Base-by-base conservation (phyloP, 2,797 vertebrate genomes). In the Pteropus rufus region DNA sequence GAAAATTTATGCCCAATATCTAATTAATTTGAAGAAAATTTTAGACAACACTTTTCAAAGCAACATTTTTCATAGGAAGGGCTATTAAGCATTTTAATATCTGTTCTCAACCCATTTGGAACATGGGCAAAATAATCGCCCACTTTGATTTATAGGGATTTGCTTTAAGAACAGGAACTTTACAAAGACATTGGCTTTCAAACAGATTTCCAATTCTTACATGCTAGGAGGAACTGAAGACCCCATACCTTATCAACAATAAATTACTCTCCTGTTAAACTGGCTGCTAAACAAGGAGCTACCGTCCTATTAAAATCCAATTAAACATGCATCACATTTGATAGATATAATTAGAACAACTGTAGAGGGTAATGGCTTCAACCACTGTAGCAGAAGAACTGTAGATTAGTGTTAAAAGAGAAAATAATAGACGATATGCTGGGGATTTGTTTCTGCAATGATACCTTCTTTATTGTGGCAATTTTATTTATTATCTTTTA, bases 281-380 rank as follows among this genome's bases (percentile, higher is more conserved):
- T 97, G 96, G 26, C 56, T 93, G n/a, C 56, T 98, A 97, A 97
- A 98, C 70, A 98, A 97, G 72, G 44, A 95, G 31, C 89, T 97
- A 94, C 46, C 15, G 58, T 97, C 49, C 49, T 97, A 96, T 98
- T 98, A 98, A 98, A 98, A 97, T 97, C 72, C 75, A 97, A 95
- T 97, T 97, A 98, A 98, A 95, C 60, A 95, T 97, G 62, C 34
- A 97, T 95, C 96, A 96, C 2, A 93, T 98, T 97, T 98, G 91
- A 96, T 96, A 81, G 91, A 89, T 96, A 97, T 96, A 98, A 98
- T 98, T 98, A 98, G 88, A 98, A 98, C 62, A 97, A 97, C 39
- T 80, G 31, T 89, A 97, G 39, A 97, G 31, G 19, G 11, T 96
- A 97, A 93, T 93, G 23, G 7, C 82, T 97, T 67, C 91, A 97